These are phyloP conservation scores for Oreochromis tanganicae DNA, from an alignment of 2,113 vertebrate species.

Conservation along the genomic window DNA sequence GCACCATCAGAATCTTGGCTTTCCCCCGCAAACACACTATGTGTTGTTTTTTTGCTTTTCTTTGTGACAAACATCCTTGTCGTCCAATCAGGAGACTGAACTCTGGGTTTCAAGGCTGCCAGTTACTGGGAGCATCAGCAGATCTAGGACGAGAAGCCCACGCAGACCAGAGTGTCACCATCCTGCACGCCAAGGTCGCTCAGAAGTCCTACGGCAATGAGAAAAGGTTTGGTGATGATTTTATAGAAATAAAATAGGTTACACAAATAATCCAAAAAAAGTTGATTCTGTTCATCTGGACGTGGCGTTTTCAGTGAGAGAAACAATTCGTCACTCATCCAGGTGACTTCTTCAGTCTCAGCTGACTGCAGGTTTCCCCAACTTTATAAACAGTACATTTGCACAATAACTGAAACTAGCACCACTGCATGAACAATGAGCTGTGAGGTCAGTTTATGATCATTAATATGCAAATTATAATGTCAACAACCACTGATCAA, in stretches of 20 bases:
- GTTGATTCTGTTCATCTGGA: not conserved
- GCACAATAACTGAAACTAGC: not conserved
- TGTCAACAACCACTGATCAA: not conserved
- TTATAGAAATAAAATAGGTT: not conserved
- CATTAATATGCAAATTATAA: not conserved
- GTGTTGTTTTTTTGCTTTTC: accelerated
- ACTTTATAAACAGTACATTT: not conserved
- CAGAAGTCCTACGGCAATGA: constrained; percentile 96
- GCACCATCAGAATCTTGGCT: not conserved
- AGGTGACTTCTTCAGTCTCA: not conserved
- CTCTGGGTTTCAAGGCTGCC: constrained; percentile 6
- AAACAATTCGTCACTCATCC: accelerated
- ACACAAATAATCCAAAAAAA: not conserved
- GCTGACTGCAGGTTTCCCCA: not conserved
- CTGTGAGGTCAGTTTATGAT: not conserved
- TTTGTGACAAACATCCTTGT: not conserved
- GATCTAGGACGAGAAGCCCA: constrained; percentile 69
- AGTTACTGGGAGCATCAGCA: constrained; percentile 46
- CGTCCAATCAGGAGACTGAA: constrained; percentile 47
- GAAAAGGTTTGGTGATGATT: constrained; percentile 78
- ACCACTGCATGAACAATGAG: accelerated
- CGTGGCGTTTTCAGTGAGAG: accelerated
- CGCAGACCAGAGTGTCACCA: constrained; percentile 79
- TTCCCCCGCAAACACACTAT: not conserved
- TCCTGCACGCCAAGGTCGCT: constrained; percentile 90